Percentiles rank a stretch among this genome's conserved stretches.
phyloP scores from a whole-genome alignment of 2,113 vertebrate species.

The Galemys pyrenaicus region DNA sequence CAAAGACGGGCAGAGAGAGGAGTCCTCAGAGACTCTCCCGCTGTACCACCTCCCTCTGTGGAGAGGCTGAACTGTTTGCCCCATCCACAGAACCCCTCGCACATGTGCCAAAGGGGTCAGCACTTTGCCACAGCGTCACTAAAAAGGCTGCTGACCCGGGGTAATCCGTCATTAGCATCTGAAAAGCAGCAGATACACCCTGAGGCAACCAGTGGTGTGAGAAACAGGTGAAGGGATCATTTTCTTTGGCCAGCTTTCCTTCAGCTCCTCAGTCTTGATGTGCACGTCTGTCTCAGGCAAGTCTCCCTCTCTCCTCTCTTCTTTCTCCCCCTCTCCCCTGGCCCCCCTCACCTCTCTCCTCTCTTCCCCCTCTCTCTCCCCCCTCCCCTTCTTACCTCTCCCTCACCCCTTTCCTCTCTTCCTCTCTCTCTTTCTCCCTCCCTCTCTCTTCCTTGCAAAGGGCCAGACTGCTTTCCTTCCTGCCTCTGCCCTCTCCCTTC shows the following conservation, averaged over 20 bases:
- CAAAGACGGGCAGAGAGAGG: constrained; percentile 17
- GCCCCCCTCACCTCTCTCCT: no score
- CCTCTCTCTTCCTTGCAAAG: no score
- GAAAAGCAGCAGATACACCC: neutral
- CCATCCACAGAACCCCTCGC: neutral
- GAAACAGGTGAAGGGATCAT: neutral
- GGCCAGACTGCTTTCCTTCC: neutral
- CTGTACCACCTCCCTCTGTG: neutral
- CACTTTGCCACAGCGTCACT: neutral
- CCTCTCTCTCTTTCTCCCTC: no score
- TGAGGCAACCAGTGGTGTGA: neutral
- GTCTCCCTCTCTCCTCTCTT: no score
- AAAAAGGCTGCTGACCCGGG: neutral
- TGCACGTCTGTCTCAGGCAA: neutral
- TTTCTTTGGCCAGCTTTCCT: neutral
- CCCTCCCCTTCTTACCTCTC: no score
- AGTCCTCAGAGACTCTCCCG: neutral
- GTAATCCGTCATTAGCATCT: neutral
- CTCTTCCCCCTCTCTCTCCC: no score
- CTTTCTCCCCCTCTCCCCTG: neutral
- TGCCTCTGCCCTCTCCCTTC: neutral
- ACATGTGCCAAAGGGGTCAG: neutral
- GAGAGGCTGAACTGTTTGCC: neutral
- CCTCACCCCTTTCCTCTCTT: no score
- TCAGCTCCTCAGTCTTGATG: neutral